Conservation (phyloP, 2,113 vertebrate genomes). For the Egretta garzetta region DNA sequence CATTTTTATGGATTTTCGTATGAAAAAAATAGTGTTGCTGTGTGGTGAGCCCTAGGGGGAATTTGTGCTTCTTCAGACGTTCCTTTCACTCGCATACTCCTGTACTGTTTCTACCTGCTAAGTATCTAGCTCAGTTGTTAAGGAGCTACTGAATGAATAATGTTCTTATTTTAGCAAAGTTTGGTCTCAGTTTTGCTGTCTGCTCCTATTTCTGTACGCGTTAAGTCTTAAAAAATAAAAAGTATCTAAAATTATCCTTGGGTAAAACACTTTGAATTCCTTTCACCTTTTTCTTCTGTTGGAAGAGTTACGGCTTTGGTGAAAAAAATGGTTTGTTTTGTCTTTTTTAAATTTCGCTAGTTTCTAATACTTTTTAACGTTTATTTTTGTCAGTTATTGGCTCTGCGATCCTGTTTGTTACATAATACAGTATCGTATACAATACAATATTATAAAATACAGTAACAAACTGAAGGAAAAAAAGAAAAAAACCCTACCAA, state of each 20-base stretch:
- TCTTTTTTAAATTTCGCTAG: neutral
- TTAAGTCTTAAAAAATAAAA: neutral
- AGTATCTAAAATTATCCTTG: neutral
- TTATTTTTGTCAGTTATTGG: neutral
- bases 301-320: neutral
- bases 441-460: fast-evolving
- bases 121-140: neutral
- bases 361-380: neutral
- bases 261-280: neutral
- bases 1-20: neutral
- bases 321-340: neutral
- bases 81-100: neutral
- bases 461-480: neutral
- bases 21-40: neutral
- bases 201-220: neutral
- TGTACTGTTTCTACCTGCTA: neutral
- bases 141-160: neutral
- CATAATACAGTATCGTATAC: fast-evolving
- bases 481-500: neutral
- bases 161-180: neutral
- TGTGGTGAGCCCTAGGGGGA: neutral
- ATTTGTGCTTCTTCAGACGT: neutral
- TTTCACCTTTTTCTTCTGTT: neutral
- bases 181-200: neutral
- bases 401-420: neutral